These are phyloP conservation scores for Callaeas wilsoni DNA, from an alignment of 2,113 vertebrate genomes.

Conservation along the genomic window DNA sequence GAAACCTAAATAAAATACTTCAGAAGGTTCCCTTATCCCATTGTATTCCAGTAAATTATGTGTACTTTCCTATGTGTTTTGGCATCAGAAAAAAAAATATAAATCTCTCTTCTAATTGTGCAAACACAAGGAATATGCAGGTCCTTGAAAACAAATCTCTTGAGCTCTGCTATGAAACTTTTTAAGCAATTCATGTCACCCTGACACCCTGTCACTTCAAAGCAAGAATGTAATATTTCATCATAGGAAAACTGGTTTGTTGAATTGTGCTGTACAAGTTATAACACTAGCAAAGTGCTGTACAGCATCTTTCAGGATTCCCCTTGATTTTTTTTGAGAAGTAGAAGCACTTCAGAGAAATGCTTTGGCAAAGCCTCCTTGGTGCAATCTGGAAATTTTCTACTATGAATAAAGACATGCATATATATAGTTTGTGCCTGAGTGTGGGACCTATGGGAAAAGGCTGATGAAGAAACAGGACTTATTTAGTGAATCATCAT, in stretches of 20 bases:
- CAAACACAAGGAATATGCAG: neutral
- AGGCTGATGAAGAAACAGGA: neutral
- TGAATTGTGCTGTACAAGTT: neutral
- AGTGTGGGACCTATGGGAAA: neutral
- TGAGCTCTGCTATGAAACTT: neutral
- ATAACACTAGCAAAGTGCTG: neutral
- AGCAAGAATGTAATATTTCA: neutral
- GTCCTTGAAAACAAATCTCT: neutral
- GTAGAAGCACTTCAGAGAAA: neutral
- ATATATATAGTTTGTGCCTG: neutral
- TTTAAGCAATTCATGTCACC: neutral
- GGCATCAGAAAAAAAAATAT: neutral
- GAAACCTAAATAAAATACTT: conserved; percentile 6
- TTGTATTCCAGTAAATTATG: neutral
- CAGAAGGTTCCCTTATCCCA: neutral
- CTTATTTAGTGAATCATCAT: neutral
- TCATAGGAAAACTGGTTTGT: neutral
- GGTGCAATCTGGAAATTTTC: neutral
- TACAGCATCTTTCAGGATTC: neutral
- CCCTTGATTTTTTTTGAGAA: neutral
- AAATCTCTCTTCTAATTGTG: neutral
- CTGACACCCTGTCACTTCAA: neutral
- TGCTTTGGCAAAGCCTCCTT: neutral
- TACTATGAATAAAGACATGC: neutral
- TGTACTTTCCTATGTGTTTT: neutral